A percentile compares a stretch with the other conserved stretches of the same genome.
These are phyloP conservation scores for Dendroctonus valens DNA, from an alignment of 1,140 invertebrate genomes.

Conservation along the genomic window DNA sequence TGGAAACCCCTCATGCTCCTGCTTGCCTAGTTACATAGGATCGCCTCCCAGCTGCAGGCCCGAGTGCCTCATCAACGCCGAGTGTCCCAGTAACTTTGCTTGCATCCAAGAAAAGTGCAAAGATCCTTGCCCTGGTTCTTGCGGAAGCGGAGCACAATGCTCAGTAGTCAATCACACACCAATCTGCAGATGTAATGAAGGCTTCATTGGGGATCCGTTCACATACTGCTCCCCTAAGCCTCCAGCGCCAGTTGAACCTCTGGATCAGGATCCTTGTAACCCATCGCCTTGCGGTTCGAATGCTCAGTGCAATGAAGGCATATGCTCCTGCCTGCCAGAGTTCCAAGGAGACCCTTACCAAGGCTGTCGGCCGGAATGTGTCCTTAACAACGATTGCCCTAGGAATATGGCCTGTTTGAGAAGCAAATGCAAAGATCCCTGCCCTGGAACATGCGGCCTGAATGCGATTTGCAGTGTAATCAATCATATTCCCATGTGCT, in stretches of 20 bases:
- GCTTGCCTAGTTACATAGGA: constrained; percentile 62
- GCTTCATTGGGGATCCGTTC: constrained; percentile 71
- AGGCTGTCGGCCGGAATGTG: constrained; percentile 64
- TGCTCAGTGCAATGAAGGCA: constrained; percentile 50
- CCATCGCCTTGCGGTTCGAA: constrained; percentile 54
- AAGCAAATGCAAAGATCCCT: constrained; percentile 67
- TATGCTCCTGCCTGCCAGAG: constrained; percentile 54
- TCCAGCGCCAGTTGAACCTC: constrained; percentile 35
- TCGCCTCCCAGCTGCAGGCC: constrained; percentile 69
- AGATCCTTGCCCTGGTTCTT: constrained; percentile 69
- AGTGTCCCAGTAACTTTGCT: constrained; percentile 60
- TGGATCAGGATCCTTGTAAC: constrained; percentile 50
- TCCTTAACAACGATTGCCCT: constrained; percentile 68
- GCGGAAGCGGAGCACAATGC: constrained; percentile 63
- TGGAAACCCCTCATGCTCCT: constrained; percentile 63
- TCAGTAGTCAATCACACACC: constrained; percentile 63
- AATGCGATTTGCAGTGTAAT: constrained; percentile 65
- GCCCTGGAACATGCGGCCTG: constrained; percentile 64
- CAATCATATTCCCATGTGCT: constrained; percentile 68
- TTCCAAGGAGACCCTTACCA: constrained; percentile 56
- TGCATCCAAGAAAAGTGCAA: constrained; percentile 65
- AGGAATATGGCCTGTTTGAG: constrained; percentile 60
- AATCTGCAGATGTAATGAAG: constrained; percentile 63
- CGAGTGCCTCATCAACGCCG: constrained; percentile 65
- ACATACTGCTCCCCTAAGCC: constrained; percentile 57